Evolutionary conservation across 2,113 vertebrate genomes (phyloP).

Genomic region (Cyanoliseus patagonus): DNA sequence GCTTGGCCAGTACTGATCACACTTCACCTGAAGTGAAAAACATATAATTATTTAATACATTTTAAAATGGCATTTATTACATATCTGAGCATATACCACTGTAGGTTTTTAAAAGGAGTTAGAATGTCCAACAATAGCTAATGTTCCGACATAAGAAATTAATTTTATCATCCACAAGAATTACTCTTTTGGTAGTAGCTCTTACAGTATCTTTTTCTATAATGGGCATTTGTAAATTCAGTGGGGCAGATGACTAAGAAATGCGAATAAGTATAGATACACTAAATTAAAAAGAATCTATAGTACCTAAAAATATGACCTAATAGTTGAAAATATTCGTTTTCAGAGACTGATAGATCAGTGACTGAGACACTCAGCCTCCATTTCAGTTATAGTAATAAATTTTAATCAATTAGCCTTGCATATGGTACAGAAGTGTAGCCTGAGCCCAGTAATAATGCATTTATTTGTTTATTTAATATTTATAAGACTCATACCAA

Average conservation of each 20-base stretch:
- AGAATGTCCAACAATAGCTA: neutral
- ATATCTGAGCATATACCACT: neutral
- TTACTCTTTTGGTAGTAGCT: neutral
- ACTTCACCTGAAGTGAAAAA: slow-evolving; percentile 88
- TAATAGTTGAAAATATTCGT: neutral
- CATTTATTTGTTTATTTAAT: neutral
- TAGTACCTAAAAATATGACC: neutral
- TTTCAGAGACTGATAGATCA: neutral
- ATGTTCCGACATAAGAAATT: neutral
- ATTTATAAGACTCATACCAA: neutral
- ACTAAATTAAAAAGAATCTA: neutral
- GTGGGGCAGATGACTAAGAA: neutral
- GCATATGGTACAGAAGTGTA: neutral
- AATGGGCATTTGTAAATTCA: neutral
- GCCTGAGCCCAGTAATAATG: neutral
- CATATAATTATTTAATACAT: neutral
- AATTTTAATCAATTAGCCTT: slow-evolving; percentile 21
- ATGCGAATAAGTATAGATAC: neutral
- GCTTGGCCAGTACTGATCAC: slow-evolving; percentile 98
- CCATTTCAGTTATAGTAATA: neutral
- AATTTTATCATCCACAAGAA: neutral
- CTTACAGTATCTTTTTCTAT: neutral
- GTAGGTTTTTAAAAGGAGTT: neutral
- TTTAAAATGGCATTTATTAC: neutral
- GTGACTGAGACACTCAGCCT: neutral